Evolutionary conservation across 2,888 invertebrate genomes (phyloP).

Genomic region (Aplocera efformata): DNA sequence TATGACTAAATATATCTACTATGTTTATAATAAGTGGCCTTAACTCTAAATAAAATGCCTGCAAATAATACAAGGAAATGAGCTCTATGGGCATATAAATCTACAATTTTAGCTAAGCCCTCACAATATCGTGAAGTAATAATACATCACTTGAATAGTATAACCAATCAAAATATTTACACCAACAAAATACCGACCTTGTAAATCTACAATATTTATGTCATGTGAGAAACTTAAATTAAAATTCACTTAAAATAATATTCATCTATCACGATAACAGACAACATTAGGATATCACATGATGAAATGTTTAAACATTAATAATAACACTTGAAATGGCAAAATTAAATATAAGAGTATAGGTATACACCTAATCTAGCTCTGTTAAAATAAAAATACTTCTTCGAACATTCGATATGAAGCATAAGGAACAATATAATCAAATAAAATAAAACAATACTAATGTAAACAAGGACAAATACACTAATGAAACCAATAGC

Average conservation of each 20-base stretch:
- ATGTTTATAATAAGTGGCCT: conserved; percentile 9
- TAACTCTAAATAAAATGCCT: conserved; percentile 16
- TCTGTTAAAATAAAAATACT: conserved; percentile 46
- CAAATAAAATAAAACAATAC: too few relatives aligned
- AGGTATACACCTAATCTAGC: conserved; percentile 28
- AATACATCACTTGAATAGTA: conserved; percentile 5
- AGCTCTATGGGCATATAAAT: conserved; percentile 10
- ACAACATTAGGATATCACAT: conserved; percentile 80
- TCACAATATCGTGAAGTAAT: conserved; percentile 30
- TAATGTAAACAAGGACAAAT: too few relatives aligned
- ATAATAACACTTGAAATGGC: conserved; percentile 60
- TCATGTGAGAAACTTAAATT: conserved; percentile 66
- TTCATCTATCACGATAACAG: conserved; percentile 71
- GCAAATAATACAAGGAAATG: conserved; percentile 13
- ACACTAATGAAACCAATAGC: too few relatives aligned
- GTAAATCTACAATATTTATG: conserved; percentile 48
- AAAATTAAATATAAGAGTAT: conserved; percentile 52
- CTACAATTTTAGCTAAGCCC: too few relatives aligned
- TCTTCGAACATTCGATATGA: conserved; percentile 32
- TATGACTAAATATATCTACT: conserved; percentile 9
- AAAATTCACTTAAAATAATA: conserved; percentile 55
- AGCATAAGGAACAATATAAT: conserved; percentile 44
- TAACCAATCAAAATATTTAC: conserved; percentile 45
- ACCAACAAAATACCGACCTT: conserved; percentile 48
- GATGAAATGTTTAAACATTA: conserved; percentile 67